Evolutionary conservation across 2,888 invertebrate genomes (phyloP), one percentile per base, ranked within the genome.

Genomic region (Coelogynopora nodosa): DNA sequence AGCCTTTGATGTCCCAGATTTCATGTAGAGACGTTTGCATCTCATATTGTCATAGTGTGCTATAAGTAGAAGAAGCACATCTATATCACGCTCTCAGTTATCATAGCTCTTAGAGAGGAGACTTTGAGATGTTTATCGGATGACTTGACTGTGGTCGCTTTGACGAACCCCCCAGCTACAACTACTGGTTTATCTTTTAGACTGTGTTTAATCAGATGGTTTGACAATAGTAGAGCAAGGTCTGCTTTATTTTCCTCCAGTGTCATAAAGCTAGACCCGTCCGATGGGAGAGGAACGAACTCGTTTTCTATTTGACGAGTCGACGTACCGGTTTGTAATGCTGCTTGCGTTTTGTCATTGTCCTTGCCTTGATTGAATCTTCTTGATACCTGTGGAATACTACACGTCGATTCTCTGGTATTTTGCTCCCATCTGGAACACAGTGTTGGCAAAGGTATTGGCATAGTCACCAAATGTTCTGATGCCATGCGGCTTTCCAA

Each of bases 81-180:
- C n/a, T n/a, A n/a, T n/a, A n/a, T n/a, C n/a, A n/a, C n/a, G n/a
- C n/a, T n/a, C n/a, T n/a, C n/a, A n/a, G n/a, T n/a, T n/a, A n/a
- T n/a, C n/a, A n/a, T n/a, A n/a, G n/a, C n/a, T n/a, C n/a, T n/a
- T n/a, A n/a, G n/a, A n/a, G n/a, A n/a, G n/a, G n/a, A n/a, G n/a
- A n/a, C n/a, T n/a, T n/a, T n/a, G n/a, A n/a, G n/a, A n/a, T n/a
- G n/a, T n/a, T n/a, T n/a, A 27, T 86, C 84, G 13, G 86, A 86
- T 31, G 86, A 86, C 31, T 86, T 85, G 30, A 86, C 86, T 18
- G 30, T 86, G 23, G 86, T 86, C 26, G 84, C 84, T n/a, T 86
- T 31, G 10, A n/a, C 30, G 31, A 86, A 82, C 26, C 86, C 86
- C n/a, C 86, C 86, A 30, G 86, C 28, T n/a, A 86, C 84, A n/a